Conservation (phyloP, 2,888 invertebrate genomes). For the Napeogenes inachia region DNA sequence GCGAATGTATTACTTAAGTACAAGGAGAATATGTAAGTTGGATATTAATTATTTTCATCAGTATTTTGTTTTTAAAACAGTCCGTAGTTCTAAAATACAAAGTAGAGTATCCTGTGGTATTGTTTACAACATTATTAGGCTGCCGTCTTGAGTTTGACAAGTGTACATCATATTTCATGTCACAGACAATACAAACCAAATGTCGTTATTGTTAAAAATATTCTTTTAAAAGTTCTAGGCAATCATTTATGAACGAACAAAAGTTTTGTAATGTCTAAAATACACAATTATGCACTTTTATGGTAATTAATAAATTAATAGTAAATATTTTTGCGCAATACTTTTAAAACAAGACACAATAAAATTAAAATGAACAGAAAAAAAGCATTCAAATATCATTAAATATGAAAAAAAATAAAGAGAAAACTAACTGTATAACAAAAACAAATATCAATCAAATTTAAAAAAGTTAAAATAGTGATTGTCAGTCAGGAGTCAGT, state of each 20-base stretch:
- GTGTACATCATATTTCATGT: slow-evolving; percentile 14
- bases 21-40: too few relatives aligned
- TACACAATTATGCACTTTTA: not conserved
- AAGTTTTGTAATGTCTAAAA: not conserved
- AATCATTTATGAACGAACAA: not conserved
- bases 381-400: too few relatives aligned
- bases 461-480: slow-evolving; percentile 14
- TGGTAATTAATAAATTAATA: too few relatives aligned
- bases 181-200: slow-evolving; percentile 7
- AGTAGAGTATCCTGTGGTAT: not conserved
- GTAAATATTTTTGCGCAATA: too few relatives aligned
- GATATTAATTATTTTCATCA: too few relatives aligned
- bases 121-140: slow-evolving; percentile 19
- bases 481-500: not conserved
- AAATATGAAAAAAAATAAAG: too few relatives aligned
- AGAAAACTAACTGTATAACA: slow-evolving; percentile 1
- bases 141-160: slow-evolving; percentile 20
- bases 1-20: too few relatives aligned
- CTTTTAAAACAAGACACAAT: too few relatives aligned
- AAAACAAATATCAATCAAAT: slow-evolving; percentile 5
- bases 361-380: too few relatives aligned
- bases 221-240: not conserved
- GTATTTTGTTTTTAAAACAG: too few relatives aligned
- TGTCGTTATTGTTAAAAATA: not conserved
- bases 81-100: too few relatives aligned